Evolutionary conservation across 2,888 invertebrate genomes (phyloP), one percentile per base, ranked within the genome.

Genomic region (Dichetophora obliterata): DNA sequence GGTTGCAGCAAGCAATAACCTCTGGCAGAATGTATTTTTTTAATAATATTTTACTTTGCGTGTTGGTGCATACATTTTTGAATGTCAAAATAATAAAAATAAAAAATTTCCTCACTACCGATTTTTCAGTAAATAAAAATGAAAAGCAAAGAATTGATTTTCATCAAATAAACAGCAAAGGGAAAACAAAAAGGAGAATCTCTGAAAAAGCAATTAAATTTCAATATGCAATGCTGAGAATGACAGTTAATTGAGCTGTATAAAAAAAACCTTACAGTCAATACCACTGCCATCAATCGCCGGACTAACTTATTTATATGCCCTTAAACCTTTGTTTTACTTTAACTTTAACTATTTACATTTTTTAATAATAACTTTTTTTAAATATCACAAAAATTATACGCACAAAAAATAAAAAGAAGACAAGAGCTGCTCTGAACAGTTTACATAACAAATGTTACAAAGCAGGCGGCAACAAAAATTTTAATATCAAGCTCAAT

Each of bases 201-300:
- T 27, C 5, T 19, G n/a, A 66, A 66, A 66, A 66, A 22, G 31
- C 66, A 66, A 66, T 66, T 66, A 66, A 43, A 37, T 37, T 66
- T 66, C 66, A 66, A 66, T 66, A 34, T 66, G 14, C 34, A 22
- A 37, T 22, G 5, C 66, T 66, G 66, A 19, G 22, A 66, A 43
- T 66, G 66, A 66, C 66, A 66, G 19, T 66, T 66, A 37, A 37
- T 66, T 34, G 22, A 66, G 19, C 22, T 37, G 22, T 19, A 34
- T 4, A 66, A 66, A 37, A 37, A 43, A 66, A 71, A 57, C 8
- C 27, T 27, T 57, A 19, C 59, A 59, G 24, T 57, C 22, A 54
- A 52, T 16, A 34, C n/a, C 34, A 57, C 19, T 24, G 16, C 8
- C 22, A 19, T 11, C 59, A 22, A 59, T 11, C 59, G 11, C 22